Evolutionary conservation across 2,888 invertebrate genomes (phyloP).

Genomic region (Zele albiditarsus): DNA sequence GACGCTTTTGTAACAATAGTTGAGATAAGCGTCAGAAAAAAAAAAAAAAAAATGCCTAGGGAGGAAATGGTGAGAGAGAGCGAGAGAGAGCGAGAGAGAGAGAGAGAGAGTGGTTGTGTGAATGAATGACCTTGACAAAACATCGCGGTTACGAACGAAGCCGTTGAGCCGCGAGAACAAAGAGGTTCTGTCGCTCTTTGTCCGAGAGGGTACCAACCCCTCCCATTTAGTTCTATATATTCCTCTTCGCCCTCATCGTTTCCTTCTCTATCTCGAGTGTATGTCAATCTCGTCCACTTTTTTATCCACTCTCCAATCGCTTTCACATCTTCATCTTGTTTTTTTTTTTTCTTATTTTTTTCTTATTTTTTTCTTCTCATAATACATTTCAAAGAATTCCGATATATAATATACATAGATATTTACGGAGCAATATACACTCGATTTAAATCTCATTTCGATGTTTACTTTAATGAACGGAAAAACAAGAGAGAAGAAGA

Average conservation of each 20-base stretch:
- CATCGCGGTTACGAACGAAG: conserved; percentile 68
- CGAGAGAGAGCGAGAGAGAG: conserved; percentile 31
- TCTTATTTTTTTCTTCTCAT: too few relatives aligned
- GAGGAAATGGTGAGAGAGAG: neutral
- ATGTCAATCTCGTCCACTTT: conserved; percentile 47
- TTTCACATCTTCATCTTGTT: neutral
- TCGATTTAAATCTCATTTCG: too few relatives aligned
- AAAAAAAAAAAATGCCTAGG: conserved; percentile 10
- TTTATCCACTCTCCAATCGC: conserved; percentile 14
- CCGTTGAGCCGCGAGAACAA: conserved; percentile 71
- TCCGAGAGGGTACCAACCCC: conserved; percentile 58
- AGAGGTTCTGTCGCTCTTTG: conserved; percentile 71
- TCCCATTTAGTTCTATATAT: neutral
- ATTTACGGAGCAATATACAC: neutral
- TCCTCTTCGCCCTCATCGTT: conserved; percentile 53
- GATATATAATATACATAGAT: neutral
- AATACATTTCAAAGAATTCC: neutral
- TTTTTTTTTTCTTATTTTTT: neutral
- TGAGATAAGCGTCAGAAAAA: conserved; percentile 7
- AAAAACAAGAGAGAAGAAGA: too few relatives aligned
- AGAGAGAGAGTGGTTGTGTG: conserved; percentile 60
- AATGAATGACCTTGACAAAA: conserved; percentile 72
- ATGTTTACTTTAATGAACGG: too few relatives aligned
- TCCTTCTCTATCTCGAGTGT: conserved; percentile 48
- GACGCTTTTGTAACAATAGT: conserved; percentile 1